phyloP scores from a whole-genome alignment of 1,140 invertebrate genomes.

The Zophobas atratus region DNA sequence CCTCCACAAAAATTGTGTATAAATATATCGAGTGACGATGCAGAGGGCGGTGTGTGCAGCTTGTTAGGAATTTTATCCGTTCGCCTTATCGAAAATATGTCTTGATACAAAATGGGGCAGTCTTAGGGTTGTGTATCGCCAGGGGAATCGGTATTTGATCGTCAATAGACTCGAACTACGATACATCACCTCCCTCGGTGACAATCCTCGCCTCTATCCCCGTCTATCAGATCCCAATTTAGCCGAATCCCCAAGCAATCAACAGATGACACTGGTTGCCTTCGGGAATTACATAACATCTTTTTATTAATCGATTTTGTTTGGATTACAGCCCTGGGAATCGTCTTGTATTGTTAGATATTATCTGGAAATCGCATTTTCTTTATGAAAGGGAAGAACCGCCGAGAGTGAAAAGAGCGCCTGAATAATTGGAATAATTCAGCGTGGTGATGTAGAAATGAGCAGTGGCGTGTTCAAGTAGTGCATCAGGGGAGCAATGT shows the following conservation, averaged over 20 bases:
- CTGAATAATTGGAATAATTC: conserved; percentile 38
- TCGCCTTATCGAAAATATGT: conserved; percentile 16
- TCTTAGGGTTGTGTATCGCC: conserved; percentile 46
- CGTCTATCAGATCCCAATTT: conserved; percentile 56
- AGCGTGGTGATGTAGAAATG: conserved; percentile 37
- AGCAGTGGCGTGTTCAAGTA: conserved; percentile 21
- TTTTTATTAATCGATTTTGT: conserved; percentile 61
- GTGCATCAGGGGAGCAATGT: conserved; percentile 42
- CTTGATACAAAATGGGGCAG: conserved; percentile 17
- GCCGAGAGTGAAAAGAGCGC: neutral
- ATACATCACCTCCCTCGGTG: conserved; percentile 46
- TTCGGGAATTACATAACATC: conserved; percentile 58
- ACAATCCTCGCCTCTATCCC: conserved; percentile 30
- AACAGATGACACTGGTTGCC: conserved; percentile 58
- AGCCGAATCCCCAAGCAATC: conserved; percentile 55
- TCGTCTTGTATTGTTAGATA: conserved; percentile 51
- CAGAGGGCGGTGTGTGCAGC: conserved; percentile 10
- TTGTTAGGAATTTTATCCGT: conserved; percentile 17
- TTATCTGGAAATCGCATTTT: conserved; percentile 51
- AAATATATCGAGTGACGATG: neutral
- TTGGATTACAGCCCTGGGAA: conserved; percentile 55
- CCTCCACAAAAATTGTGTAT: conserved; percentile 1
- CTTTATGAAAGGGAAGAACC: conserved; percentile 16
- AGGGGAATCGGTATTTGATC: conserved; percentile 51
- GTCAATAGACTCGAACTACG: conserved; percentile 50